Percentiles rank a stretch among this genome's conserved stretches.
Evolutionary conservation across 2,113 vertebrate species (phyloP).

Genomic region (Rhinolophus ferrumequinum): DNA sequence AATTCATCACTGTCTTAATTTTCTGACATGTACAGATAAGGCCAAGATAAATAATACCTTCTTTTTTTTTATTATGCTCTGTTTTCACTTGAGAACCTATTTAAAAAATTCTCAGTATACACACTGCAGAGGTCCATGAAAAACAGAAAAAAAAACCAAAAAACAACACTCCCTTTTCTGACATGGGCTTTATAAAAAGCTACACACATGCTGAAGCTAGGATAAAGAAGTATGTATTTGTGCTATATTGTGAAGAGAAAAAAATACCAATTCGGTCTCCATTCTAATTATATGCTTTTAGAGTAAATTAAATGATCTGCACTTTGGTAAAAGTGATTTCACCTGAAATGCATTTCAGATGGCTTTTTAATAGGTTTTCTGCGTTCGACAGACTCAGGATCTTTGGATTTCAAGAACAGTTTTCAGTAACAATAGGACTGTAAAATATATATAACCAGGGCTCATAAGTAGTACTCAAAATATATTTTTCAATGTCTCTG

Average conservation of each 20-base stretch:
- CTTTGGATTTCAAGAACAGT: constrained; percentile 80
- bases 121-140: constrained; percentile 1
- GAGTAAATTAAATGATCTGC: constrained; percentile 81
- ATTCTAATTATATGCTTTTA: constrained; percentile 81
- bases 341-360: constrained; percentile 83
- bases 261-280: constrained; percentile 24
- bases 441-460: constrained; percentile 82
- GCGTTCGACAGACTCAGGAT: constrained; percentile 72
- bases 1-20: constrained; percentile 87
- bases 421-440: constrained; percentile 83
- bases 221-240: constrained; percentile 61
- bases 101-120: constrained; percentile 67
- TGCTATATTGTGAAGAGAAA: constrained; percentile 32
- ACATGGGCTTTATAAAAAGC: constrained; percentile 60
- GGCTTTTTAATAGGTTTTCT: constrained; percentile 84
- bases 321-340: constrained; percentile 83
- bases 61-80: constrained; percentile 68
- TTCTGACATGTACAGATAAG: constrained; percentile 71
- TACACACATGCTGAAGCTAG: neutral
- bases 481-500: constrained; percentile 67
- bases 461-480: constrained; percentile 69
- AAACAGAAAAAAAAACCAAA: constrained; percentile 45
- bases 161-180: constrained; percentile 60
- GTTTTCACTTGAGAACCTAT: constrained; percentile 70
- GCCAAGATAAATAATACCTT: constrained; percentile 78